A percentile compares a stretch with the other conserved stretches of the same genome.
These are phyloP conservation scores for Hemicentrotus pulcherrimus DNA, from an alignment of 35 echinoderm and acorn worm genomes.

Conservation along the genomic window DNA sequence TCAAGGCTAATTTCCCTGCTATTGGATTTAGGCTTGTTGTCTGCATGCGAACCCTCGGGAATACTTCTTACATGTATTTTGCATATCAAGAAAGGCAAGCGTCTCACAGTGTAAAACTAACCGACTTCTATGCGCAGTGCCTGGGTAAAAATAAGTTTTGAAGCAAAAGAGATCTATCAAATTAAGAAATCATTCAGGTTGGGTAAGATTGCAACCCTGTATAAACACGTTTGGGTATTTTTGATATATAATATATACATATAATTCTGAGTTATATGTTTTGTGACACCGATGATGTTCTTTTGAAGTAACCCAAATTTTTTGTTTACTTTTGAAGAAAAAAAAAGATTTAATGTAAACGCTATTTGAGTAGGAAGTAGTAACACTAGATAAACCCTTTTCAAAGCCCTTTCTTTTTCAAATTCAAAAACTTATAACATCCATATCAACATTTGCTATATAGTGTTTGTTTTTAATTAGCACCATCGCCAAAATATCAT, in stretches of 20 bases:
- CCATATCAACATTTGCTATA: neutral
- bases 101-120: neutral
- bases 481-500: no score
- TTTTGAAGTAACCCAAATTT: no score
- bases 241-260: no score
- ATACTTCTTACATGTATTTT: neutral
- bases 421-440: neutral
- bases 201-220: neutral
- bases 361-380: no score
- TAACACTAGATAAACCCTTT: no score
- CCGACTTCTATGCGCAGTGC: neutral
- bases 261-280: no score
- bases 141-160: neutral
- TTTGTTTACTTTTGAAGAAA: no score
- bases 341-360: no score
- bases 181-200: neutral
- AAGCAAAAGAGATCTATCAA: neutral
- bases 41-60: neutral
- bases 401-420: no score
- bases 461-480: no score
- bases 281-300: no score
- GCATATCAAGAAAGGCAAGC: neutral
- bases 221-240: neutral
- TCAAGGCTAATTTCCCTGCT: conserved; percentile 4
- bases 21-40: neutral